Conservation (phyloP, 2,113 vertebrate genomes). For the Gallinago paraguaiae region DNA sequence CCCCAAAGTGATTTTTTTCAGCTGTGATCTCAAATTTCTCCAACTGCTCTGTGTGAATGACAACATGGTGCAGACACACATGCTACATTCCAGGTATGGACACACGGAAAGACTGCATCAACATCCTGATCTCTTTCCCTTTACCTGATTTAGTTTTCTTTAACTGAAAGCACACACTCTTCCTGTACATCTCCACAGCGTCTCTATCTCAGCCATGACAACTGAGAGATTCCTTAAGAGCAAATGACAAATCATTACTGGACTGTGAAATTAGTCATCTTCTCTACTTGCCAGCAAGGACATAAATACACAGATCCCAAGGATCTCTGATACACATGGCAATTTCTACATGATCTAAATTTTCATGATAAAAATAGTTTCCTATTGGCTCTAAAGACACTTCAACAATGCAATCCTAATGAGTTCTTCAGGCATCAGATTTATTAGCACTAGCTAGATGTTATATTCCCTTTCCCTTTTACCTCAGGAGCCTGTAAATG, state of each 20-base stretch:
- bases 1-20: not conserved
- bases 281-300: not conserved
- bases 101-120: rapidly evolving
- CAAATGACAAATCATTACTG: not conserved
- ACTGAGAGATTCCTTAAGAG: not conserved
- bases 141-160: not conserved
- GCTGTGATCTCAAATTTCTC: not conserved
- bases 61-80: rapidly evolving
- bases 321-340: not conserved
- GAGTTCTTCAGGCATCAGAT: not conserved
- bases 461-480: not conserved
- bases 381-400: not conserved
- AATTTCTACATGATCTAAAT: not conserved
- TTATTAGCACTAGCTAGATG: not conserved
- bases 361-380: not conserved
- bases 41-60: not conserved
- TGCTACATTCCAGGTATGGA: not conserved
- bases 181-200: not conserved
- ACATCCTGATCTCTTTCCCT: not conserved
- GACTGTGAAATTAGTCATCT: not conserved
- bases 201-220: not conserved
- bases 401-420: not conserved
- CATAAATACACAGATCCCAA: not conserved
- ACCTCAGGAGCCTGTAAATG: not conserved
- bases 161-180: not conserved